phyloP scores from a whole-genome alignment of 1,140 invertebrate species.

The Paramacrobiotus metropolitanus region DNA sequence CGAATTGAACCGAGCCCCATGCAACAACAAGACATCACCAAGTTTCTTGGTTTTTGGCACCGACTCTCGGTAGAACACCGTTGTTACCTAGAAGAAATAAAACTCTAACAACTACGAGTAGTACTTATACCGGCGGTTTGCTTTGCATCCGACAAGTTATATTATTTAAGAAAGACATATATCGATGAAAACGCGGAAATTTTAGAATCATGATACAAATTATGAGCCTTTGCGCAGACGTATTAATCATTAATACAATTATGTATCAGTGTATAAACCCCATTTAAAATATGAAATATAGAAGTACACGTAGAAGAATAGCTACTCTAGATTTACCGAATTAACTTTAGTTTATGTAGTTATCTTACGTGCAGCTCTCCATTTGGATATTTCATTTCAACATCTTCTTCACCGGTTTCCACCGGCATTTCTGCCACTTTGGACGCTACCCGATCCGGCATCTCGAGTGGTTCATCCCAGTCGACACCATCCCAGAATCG shows the following conservation, averaged over 20 bases:
- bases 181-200: too few species aligned
- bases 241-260: too few species aligned
- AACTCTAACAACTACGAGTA: too few species aligned
- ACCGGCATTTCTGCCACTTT: not conserved
- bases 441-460: not conserved
- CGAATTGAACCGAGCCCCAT: constrained; percentile 19
- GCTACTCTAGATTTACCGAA: too few species aligned
- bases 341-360: not conserved
- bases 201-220: too few species aligned
- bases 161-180: too few species aligned
- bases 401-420: not conserved
- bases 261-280: too few species aligned
- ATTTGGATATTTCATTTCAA: not conserved
- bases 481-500: not conserved
- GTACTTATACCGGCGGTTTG: too few species aligned
- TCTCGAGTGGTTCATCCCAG: not conserved
- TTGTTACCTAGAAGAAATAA: not conserved
- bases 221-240: too few species aligned
- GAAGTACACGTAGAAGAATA: not conserved
- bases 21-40: constrained; percentile 17
- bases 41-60: not conserved
- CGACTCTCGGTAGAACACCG: not conserved
- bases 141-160: too few species aligned
- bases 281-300: not conserved
- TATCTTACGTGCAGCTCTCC: not conserved